These are phyloP conservation scores for Xestobium rufovillosum DNA, from an alignment of 2,888 invertebrate species.

Conservation along the genomic window DNA sequence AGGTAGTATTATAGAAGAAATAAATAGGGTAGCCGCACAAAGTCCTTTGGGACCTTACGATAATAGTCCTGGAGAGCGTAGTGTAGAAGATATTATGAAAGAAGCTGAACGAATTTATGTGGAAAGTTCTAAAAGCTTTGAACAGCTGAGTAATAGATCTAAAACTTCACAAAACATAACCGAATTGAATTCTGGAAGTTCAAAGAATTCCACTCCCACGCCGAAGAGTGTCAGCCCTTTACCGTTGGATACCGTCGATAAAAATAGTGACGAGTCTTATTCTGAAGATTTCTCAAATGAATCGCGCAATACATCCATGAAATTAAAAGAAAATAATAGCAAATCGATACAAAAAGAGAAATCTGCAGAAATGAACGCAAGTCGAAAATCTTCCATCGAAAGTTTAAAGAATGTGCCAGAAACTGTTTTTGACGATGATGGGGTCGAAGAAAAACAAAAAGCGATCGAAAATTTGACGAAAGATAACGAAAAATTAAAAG, in stretches of 20 bases:
- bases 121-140: slow-evolving; percentile 43
- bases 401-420: not conserved
- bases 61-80: slow-evolving; percentile 44
- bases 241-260: slow-evolving; percentile 31
- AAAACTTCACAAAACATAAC: slow-evolving; percentile 40
- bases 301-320: slow-evolving; percentile 17
- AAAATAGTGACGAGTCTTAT: slow-evolving; percentile 28
- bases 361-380: not conserved
- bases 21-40: slow-evolving; percentile 48
- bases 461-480: slow-evolving; percentile 37
- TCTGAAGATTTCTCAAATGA: slow-evolving; percentile 37
- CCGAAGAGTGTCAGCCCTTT: slow-evolving; percentile 40
- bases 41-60: slow-evolving; percentile 41
- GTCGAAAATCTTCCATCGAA: not conserved
- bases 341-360: no score
- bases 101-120: slow-evolving; percentile 50
- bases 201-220: slow-evolving; percentile 36
- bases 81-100: slow-evolving; percentile 52
- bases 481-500: slow-evolving; percentile 38
- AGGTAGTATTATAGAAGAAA: slow-evolving; percentile 62
- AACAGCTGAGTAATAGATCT: slow-evolving; percentile 41
- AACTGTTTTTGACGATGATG: not conserved
- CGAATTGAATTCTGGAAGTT: slow-evolving; percentile 31
- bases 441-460: slow-evolving; percentile 13
- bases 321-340: no score